Base-by-base conservation (phyloP, 2,888 invertebrate genomes). In the Tanytarsus gracilentus region DNA sequence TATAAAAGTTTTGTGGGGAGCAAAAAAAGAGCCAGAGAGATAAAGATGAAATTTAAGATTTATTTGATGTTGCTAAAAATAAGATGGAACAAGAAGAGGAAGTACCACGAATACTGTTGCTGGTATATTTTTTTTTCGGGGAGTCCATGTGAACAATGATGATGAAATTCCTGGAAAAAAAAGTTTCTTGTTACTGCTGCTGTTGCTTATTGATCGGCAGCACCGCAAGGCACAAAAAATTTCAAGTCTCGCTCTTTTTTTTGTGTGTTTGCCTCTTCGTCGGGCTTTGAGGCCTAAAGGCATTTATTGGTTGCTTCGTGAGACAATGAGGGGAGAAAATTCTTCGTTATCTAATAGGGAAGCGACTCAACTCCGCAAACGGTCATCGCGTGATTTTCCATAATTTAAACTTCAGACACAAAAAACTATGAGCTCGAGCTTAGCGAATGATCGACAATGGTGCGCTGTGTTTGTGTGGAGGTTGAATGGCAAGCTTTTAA, bases 11-110 rank as follows among this genome's bases (percentile, higher is more conserved):
- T 36, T 36, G 36, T 36, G n/a, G n/a, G 16, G n/a, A 33, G 33
- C 11, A 33, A 6, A 16, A 52, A 50, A 21, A 18, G 4, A 7
- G 30, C 30, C 9, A 53, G 26, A 23, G 23, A 52, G 6, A 36
- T 56, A 39, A 40, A 56, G 39, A 25, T 55, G 55, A 56, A 56
- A 40, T 40, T 53, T 56, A 56, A 56, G 55, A 56, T 56, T 56
- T 56, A 56, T 56, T 56, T 56, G 55, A 56, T 56, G 55, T 18
- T 56, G 55, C 44, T 44, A 44, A 44, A 44, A 44, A 44, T 21
- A 44, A 16, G 40, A n/a, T n/a, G n/a, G 8, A 5, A 40, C n/a
- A 44, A 44, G 21, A 44, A 7, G 11, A 21, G 23, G n/a, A 11
- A 7, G 2, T 16, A 5, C 18, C 9, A 18, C 11, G n/a, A n/a